Base-by-base conservation (phyloP, 2,888 invertebrate species). In the Eristalinus sepulchralis region DNA sequence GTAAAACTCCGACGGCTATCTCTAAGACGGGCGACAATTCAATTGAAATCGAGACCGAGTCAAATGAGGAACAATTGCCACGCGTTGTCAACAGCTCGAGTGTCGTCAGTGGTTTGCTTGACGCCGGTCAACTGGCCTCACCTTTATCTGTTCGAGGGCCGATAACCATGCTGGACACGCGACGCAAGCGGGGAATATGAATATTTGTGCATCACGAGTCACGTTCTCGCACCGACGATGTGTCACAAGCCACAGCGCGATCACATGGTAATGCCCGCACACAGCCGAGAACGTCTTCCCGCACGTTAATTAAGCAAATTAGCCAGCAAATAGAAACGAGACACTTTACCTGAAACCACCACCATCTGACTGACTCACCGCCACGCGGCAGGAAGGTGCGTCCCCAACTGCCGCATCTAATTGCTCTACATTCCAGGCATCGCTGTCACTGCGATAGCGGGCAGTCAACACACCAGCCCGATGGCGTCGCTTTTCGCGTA, bases 181-280 rank as follows among this genome's bases (percentile, higher is more conserved):
- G n/a, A n/a, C n/a, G n/a, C n/a, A n/a, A n/a, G n/a, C 22, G 13
- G n/a, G 47, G 20, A 27, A 39, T 27, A 6, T 0, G 33, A 27
- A 34, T 47, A 68, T 68, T 67, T 68, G 47, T 53, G 62, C 62
- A 68, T 68, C 77, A 77, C 68, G 68, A 77, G 62, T 53, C 55
- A 63, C 62, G 67, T 77, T 76, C 67, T 31, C 9, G 10, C 33
- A 53, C 33, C 22, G 9, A 6, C n/a, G 3, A 39, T 20, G 31
- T 17, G 36, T 59, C 59, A 67, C 76, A 76, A 67, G 67, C 5
- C 68, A 27, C 2, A 2, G 27, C 27, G 10, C 34, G 60, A 53
- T 77, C 68, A 68, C 68, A 77, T 76, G 67, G 24, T 62, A 24
- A n/a, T 68, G 17, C 13, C n/a, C 24, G 5, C 11, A 27, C 57